These are phyloP conservation scores for Drosophila hydei DNA, from an alignment of 1,140 invertebrate genomes.

Conservation along the genomic window DNA sequence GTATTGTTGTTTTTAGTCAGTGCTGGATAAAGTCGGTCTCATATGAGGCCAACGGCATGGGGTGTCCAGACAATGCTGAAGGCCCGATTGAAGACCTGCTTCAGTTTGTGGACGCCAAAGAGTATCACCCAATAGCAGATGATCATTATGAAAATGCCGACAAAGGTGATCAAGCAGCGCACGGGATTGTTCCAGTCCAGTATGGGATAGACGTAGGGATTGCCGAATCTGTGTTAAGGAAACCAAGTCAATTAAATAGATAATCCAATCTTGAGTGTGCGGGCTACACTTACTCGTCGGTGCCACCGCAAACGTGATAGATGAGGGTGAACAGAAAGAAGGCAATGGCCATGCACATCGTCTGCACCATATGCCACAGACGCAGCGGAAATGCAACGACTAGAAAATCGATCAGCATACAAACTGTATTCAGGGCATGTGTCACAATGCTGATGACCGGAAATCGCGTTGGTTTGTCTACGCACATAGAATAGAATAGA, in stretches of 20 bases:
- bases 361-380: slow-evolving; percentile 88
- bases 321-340: slow-evolving; percentile 89
- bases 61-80: slow-evolving; percentile 75
- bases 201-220: slow-evolving; percentile 88
- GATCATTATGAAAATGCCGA: slow-evolving; percentile 85
- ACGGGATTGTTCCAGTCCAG: slow-evolving; percentile 87
- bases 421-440: slow-evolving; percentile 89
- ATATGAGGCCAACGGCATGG: slow-evolving; percentile 76
- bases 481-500: not conserved
- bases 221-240: slow-evolving; percentile 85
- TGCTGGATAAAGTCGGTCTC: slow-evolving; percentile 7
- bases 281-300: slow-evolving; percentile 85
- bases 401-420: slow-evolving; percentile 90
- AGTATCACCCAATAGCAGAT: slow-evolving; percentile 64
- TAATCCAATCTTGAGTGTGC: not conserved
- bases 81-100: slow-evolving; percentile 69
- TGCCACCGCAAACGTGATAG: slow-evolving; percentile 90
- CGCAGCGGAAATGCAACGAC: slow-evolving; percentile 89
- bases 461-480: slow-evolving; percentile 73
- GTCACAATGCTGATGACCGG: slow-evolving; percentile 88
- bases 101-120: slow-evolving; percentile 64
- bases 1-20: not conserved
- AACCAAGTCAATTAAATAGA: slow-evolving; percentile 26
- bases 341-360: slow-evolving; percentile 85
- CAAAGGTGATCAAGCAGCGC: slow-evolving; percentile 85